A percentile compares a stretch with the other conserved stretches of the same genome.
Conservation (phyloP, 2,113 vertebrate species). For the Halcyon senegalensis region DNA sequence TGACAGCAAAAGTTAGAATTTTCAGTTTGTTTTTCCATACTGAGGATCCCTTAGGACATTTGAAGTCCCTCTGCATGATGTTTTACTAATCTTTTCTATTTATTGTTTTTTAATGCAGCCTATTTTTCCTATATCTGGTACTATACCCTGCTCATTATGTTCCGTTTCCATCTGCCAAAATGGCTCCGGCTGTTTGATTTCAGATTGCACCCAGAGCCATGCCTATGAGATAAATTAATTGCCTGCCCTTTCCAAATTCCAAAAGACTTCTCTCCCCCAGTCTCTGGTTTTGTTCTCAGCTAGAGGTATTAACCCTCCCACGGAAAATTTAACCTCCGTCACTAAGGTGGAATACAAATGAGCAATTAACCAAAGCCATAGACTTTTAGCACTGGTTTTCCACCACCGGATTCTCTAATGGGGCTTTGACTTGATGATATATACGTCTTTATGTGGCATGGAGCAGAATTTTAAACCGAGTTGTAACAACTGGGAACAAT, state of each 20-base stretch:
- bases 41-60: not conserved
- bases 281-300: constrained; percentile 48
- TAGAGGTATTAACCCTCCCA: constrained; percentile 23
- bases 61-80: not conserved
- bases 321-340: constrained; percentile 24
- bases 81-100: not conserved
- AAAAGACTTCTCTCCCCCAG: not conserved
- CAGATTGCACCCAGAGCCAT: not conserved
- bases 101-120: not conserved
- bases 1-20: not conserved
- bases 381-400: constrained; percentile 42
- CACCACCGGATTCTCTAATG: constrained; percentile 36
- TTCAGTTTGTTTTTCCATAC: not conserved
- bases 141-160: not conserved
- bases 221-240: constrained; percentile 59
- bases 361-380: constrained; percentile 67
- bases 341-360: constrained; percentile 21
- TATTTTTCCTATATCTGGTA: not conserved
- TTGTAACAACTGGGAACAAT: constrained; percentile 60
- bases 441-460: not conserved
- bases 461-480: constrained; percentile 12
- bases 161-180: not conserved
- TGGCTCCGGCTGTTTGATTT: not conserved
- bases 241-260: constrained; percentile 48
- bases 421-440: constrained; percentile 46